Percentiles rank a stretch among this genome's conserved stretches.
Conservation (phyloP, 2,797 vertebrate species). For the Eidolon dupreanum region DNA sequence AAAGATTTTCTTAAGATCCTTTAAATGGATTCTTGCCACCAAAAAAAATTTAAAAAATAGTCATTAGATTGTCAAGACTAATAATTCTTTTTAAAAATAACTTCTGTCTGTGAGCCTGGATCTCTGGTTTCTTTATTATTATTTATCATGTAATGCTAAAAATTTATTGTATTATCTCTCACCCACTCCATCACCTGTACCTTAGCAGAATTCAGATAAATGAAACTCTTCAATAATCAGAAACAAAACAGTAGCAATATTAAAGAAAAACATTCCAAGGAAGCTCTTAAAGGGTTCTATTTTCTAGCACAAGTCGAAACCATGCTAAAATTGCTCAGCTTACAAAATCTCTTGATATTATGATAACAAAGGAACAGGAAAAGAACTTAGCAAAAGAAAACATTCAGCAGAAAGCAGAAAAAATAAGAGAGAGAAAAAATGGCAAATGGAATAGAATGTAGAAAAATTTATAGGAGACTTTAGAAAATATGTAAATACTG, state of each 20-base stretch:
- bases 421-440: neutral
- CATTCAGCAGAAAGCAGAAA: neutral
- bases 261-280: neutral
- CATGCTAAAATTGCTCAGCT: neutral
- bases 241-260: neutral
- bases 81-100: neutral
- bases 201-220: neutral
- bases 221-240: neutral
- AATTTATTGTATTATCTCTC: neutral
- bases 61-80: neutral
- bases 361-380: neutral
- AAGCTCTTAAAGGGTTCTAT: neutral
- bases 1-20: neutral
- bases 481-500: neutral
- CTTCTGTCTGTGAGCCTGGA: neutral
- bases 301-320: neutral
- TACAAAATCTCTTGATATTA: neutral
- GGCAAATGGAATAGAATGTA: neutral
- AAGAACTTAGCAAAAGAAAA: neutral
- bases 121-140: neutral
- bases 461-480: neutral
- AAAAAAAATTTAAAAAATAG: neutral
- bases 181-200: fast-evolving
- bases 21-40: neutral
- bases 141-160: neutral